Percentiles rank a stretch among this genome's conserved stretches.
phyloP scores from a whole-genome alignment of 2,888 invertebrate genomes.

The Phaedon cochleariae region DNA sequence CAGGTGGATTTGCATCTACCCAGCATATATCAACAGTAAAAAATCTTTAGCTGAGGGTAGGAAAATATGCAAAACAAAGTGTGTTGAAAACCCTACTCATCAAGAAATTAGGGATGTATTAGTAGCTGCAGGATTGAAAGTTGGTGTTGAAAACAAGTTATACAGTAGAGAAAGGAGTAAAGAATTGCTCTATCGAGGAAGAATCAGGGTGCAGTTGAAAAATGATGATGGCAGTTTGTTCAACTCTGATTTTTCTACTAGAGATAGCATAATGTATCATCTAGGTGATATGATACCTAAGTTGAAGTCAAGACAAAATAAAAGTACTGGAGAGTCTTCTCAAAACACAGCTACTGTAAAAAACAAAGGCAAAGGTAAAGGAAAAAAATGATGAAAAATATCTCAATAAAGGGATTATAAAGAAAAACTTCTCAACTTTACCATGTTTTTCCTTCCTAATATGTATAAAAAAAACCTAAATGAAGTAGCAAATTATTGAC shows the following conservation, averaged over 20 bases:
- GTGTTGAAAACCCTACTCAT: conserved; percentile 94
- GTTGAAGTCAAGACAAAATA: conserved; percentile 80
- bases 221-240: conserved; percentile 86
- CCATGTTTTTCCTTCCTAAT: too few species aligned
- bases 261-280: conserved; percentile 80
- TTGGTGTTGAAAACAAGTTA: conserved; percentile 92
- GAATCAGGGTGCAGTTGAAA: conserved; percentile 91
- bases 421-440: too few species aligned
- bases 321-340: conserved; percentile 57
- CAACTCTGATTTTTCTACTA: conserved; percentile 75
- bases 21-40: conserved; percentile 94
- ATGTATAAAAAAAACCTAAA: too few species aligned
- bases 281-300: conserved; percentile 90
- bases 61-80: conserved; percentile 81
- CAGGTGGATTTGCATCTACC: conserved; percentile 97
- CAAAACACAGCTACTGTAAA: conserved; percentile 53
- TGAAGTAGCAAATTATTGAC: too few species aligned
- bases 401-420: too few species aligned
- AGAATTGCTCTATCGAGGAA: conserved; percentile 84
- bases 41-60: conserved; percentile 91
- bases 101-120: conserved; percentile 95
- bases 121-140: conserved; percentile 80
- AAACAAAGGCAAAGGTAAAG: conserved; percentile 56
- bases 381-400: conserved; percentile 49
- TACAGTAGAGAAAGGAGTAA: conserved; percentile 92